phyloP scores from a whole-genome alignment of 1,140 invertebrate species.

The Solenopsis invicta region DNA sequence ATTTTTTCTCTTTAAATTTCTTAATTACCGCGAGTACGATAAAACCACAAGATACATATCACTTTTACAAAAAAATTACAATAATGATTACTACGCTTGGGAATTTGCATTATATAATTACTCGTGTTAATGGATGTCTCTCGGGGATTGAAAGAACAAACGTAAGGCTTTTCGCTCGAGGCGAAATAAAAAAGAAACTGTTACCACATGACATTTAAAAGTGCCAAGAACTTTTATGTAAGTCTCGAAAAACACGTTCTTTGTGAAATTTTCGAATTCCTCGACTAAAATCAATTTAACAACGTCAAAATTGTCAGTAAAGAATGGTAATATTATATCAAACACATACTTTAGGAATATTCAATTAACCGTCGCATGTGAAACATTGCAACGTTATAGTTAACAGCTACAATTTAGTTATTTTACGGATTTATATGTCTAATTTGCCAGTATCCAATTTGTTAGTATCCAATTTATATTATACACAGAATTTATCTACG shows the following conservation, averaged over 20 bases:
- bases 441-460: background rate
- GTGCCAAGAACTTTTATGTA: background rate
- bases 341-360: background rate
- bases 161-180: background rate
- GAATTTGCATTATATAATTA: conserved; percentile 7
- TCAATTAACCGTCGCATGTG: background rate
- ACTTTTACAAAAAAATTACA: background rate
- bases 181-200: background rate
- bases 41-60: background rate
- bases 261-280: background rate
- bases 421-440: background rate
- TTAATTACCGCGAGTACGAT: background rate
- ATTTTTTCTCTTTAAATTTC: background rate
- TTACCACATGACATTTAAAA: background rate
- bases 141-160: background rate
- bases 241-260: background rate
- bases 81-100: background rate
- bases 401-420: background rate
- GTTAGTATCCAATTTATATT: background rate
- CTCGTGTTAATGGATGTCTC: background rate
- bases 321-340: background rate
- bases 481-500: background rate
- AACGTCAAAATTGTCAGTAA: background rate
- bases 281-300: background rate
- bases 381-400: background rate